Conservation (phyloP, 2,797 vertebrate species). For the Kryptopterus vitreolus region DNA sequence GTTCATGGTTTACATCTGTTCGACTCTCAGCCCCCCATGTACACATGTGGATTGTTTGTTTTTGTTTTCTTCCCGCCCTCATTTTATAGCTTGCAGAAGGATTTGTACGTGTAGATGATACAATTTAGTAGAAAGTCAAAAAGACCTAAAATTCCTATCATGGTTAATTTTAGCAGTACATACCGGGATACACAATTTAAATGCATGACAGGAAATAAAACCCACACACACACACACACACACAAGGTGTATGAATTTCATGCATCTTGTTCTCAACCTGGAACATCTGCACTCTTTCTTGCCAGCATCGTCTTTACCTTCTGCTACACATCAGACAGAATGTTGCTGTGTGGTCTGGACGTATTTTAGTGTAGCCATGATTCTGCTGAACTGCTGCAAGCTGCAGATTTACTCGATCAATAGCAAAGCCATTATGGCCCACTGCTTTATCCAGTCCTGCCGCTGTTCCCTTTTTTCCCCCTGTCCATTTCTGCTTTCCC, state of each 20-base stretch:
- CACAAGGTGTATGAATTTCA: too few species aligned
- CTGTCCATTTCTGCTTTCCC: background rate
- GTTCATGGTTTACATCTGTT: background rate
- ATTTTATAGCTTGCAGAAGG: background rate
- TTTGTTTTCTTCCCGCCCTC: too few species aligned
- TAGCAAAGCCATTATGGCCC: slow-evolving; percentile 38
- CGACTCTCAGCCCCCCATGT: too few species aligned
- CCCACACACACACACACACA: too few species aligned
- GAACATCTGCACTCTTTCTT: background rate
- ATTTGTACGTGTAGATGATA: background rate
- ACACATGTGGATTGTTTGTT: background rate
- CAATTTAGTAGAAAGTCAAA: background rate
- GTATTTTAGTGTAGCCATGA: background rate
- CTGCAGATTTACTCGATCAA: slow-evolving; percentile 58
- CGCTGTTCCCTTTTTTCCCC: background rate
- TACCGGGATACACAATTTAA: too few species aligned
- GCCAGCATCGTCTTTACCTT: background rate
- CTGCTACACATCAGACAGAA: background rate
- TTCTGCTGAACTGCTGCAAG: background rate
- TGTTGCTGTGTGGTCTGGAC: background rate
- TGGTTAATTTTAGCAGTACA: background rate
- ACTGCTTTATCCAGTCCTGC: background rate
- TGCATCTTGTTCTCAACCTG: too few species aligned
- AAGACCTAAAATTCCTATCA: background rate
- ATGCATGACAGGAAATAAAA: too few species aligned